Evolutionary conservation across 2,797 vertebrate species (phyloP).

Genomic region (Acipenser oxyrinchus): DNA sequence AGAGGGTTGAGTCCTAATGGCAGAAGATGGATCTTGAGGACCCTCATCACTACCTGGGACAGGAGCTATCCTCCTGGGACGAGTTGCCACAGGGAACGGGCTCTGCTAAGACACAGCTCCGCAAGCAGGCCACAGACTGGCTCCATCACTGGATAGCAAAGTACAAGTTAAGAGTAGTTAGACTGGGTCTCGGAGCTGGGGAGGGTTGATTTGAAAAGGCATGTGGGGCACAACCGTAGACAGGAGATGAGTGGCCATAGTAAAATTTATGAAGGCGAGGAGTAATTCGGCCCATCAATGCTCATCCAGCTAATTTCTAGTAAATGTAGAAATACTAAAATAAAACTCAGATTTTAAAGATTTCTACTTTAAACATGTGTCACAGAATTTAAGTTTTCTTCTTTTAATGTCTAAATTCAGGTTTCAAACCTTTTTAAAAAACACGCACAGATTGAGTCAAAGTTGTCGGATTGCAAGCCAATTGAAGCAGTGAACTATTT

Average conservation of each 20-base stretch:
- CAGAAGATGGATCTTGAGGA: constrained; percentile 35
- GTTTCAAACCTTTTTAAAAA: too few species aligned
- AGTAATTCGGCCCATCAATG: too few species aligned
- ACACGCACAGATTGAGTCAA: too few species aligned
- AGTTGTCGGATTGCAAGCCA: neutral
- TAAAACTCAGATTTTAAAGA: too few species aligned
- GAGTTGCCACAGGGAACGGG: constrained; percentile 14
- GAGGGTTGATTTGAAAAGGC: neutral
- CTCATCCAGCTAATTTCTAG: too few species aligned
- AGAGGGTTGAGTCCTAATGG: constrained; percentile 28
- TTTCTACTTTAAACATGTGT: too few species aligned
- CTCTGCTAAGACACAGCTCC: constrained; percentile 30
- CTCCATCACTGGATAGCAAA: constrained; percentile 42
- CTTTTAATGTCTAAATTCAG: too few species aligned
- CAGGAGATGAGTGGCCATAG: too few species aligned
- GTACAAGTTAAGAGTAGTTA: constrained; percentile 41
- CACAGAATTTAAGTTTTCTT: too few species aligned
- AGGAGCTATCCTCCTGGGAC: constrained; percentile 41
- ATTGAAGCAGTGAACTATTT: constrained; percentile 51
- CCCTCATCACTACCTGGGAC: constrained; percentile 39
- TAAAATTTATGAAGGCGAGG: too few species aligned
- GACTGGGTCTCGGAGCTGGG: neutral
- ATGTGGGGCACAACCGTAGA: neutral
- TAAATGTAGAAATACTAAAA: too few species aligned
- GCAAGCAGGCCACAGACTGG: constrained; percentile 36